Percentiles rank a stretch among this genome's conserved stretches.
These are phyloP conservation scores for Orchestes rusci DNA, from an alignment of 2,888 invertebrate species.

Conservation along the genomic window DNA sequence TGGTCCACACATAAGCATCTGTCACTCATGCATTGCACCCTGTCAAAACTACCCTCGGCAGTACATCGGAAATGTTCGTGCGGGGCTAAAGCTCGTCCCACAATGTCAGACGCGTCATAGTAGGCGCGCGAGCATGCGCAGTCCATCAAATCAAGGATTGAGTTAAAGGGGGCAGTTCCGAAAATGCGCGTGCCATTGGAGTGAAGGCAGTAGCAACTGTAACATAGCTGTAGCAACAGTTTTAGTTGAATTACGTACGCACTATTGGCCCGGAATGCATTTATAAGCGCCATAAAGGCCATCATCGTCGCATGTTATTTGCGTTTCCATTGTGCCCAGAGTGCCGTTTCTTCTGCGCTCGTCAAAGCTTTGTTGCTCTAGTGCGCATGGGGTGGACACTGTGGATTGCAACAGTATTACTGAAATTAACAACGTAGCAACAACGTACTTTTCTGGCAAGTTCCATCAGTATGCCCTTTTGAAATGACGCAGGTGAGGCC, in stretches of 20 bases:
- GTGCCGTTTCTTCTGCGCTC: constrained; percentile 43
- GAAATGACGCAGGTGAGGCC: constrained; percentile 46
- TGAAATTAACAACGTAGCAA: background rate
- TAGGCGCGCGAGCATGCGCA: constrained; percentile 53
- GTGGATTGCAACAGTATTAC: background rate
- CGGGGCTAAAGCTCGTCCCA: constrained; percentile 41
- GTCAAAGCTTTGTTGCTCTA: constrained; percentile 46
- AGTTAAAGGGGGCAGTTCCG: constrained; percentile 52
- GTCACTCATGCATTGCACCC: constrained; percentile 56
- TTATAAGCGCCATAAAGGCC: constrained; percentile 52
- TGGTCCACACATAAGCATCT: constrained; percentile 56
- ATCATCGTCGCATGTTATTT: constrained; percentile 56
- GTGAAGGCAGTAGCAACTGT: constrained; percentile 59
- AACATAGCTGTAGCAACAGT: constrained; percentile 16
- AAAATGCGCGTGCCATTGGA: constrained; percentile 57
- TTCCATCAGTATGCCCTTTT: constrained; percentile 32
- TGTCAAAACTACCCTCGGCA: constrained; percentile 59
- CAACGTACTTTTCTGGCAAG: constrained; percentile 48
- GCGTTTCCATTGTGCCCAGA: constrained; percentile 49
- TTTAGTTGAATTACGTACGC: constrained; percentile 32
- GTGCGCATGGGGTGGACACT: constrained; percentile 36
- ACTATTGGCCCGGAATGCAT: constrained; percentile 63
- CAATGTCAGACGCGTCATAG: constrained; percentile 43
- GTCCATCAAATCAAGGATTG: constrained; percentile 29
- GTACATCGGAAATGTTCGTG: constrained; percentile 51